phyloP scores from a whole-genome alignment of 1,140 invertebrate genomes.

The Rhizoglyphus robini region DNA sequence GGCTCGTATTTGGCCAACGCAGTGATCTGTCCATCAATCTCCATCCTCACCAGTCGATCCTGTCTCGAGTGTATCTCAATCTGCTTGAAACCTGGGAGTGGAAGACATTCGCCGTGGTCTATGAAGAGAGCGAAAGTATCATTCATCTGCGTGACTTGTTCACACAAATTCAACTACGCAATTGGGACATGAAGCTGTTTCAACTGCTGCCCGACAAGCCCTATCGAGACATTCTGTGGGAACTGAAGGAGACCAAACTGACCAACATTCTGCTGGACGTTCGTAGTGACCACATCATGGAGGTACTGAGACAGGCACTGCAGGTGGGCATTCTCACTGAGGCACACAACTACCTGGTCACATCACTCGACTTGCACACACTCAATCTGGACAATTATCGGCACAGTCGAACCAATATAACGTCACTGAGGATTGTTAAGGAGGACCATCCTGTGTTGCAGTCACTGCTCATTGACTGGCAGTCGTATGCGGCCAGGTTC shows the following conservation, averaged over 20 bases:
- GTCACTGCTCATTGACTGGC: constrained; percentile 6
- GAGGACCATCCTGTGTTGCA: not conserved
- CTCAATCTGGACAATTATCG: constrained; percentile 30
- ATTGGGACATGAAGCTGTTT: constrained; percentile 27
- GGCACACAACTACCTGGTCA: constrained; percentile 57
- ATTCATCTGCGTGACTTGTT: constrained; percentile 28
- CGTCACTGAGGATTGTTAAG: constrained; percentile 16
- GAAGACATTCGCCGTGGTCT: constrained; percentile 83
- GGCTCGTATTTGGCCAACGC: constrained; percentile 55
- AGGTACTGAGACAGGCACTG: constrained; percentile 43
- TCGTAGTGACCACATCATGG: constrained; percentile 25
- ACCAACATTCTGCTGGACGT: constrained; percentile 26
- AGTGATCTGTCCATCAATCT: constrained; percentile 84
- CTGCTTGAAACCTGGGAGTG: constrained; percentile 71
- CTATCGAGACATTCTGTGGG: constrained; percentile 29
- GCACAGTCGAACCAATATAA: constrained; percentile 28
- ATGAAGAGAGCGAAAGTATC: constrained; percentile 74
- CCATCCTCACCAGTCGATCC: constrained; percentile 57
- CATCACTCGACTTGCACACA: constrained; percentile 33
- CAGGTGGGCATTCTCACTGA: constrained; percentile 70
- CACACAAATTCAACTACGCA: constrained; percentile 23
- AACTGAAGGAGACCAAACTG: constrained; percentile 25
- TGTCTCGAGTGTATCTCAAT: constrained; percentile 67
- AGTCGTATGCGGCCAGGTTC: not conserved
- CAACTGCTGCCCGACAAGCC: constrained; percentile 25